Conservation (phyloP, 1,140 invertebrate genomes). For the Aphaenogaster floridana region DNA sequence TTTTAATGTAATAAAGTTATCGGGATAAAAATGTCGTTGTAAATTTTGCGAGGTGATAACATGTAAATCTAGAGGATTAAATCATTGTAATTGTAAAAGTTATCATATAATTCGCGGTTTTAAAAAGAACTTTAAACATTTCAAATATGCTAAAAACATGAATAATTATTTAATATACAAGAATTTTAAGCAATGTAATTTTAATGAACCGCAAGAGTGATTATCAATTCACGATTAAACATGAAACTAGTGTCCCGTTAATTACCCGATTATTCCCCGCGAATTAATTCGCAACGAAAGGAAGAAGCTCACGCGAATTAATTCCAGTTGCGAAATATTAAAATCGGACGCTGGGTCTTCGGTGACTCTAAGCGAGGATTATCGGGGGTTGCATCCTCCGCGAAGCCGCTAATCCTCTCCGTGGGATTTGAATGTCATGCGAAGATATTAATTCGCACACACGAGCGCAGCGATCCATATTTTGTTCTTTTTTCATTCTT, state of each 20-base stretch:
- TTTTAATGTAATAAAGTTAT: neutral
- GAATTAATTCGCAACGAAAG: slow-evolving; percentile 23
- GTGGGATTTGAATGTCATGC: slow-evolving; percentile 49
- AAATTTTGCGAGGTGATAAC: neutral
- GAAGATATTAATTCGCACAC: slow-evolving; percentile 44
- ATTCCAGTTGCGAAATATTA: slow-evolving; percentile 51
- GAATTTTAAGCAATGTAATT: slow-evolving; percentile 17
- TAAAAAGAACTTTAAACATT: neutral
- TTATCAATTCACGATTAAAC: slow-evolving; percentile 30
- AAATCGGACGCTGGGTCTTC: slow-evolving; percentile 45
- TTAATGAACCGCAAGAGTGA: slow-evolving; percentile 11
- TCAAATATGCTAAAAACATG: neutral
- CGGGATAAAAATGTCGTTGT: neutral
- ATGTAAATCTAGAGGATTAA: neutral
- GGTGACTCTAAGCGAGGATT: slow-evolving; percentile 41
- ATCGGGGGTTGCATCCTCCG: slow-evolving; percentile 38
- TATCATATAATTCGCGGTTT: neutral
- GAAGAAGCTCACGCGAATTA: slow-evolving; percentile 27
- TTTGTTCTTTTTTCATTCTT: slow-evolving; percentile 4
- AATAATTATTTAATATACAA: slow-evolving; percentile 7
- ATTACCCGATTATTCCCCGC: slow-evolving; percentile 26
- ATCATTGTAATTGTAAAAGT: neutral
- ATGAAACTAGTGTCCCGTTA: slow-evolving; percentile 28
- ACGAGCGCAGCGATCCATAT: neutral
- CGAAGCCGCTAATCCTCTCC: slow-evolving; percentile 33